Percentiles rank a stretch among this genome's conserved stretches.
Conservation (phyloP, 2,888 invertebrate species). For the Nineta flava region DNA sequence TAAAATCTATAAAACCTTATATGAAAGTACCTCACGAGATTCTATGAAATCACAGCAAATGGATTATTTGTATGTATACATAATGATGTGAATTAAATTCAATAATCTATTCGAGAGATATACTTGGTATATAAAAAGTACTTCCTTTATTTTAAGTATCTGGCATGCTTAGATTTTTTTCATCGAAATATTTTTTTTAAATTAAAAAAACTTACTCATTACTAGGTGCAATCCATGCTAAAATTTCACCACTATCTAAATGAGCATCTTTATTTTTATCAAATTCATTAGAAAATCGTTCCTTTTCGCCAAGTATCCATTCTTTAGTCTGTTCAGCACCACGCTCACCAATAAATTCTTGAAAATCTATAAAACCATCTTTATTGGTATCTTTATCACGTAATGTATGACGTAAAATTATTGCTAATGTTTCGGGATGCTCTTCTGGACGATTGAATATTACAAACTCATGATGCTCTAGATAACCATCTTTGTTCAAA, state of each 20-base stretch:
- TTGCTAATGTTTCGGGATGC: slow-evolving; percentile 68
- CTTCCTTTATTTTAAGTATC: no score
- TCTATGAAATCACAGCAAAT: no score
- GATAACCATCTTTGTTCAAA: slow-evolving; percentile 56
- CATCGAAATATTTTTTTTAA: no score
- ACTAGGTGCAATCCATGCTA: slow-evolving; percentile 80
- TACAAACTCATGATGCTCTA: slow-evolving; percentile 65
- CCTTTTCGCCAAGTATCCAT: slow-evolving; percentile 55
- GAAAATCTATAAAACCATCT: slow-evolving; percentile 73
- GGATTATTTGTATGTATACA: no score
- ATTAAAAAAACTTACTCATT: slow-evolving; percentile 55
- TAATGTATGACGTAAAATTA: slow-evolving; percentile 66
- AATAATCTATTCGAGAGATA: no score
- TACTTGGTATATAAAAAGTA: no score
- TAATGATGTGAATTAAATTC: no score
- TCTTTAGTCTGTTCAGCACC: slow-evolving; percentile 55
- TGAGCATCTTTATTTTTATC: slow-evolving; percentile 74
- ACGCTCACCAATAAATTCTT: slow-evolving; percentile 64
- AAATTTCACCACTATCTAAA: slow-evolving; percentile 62
- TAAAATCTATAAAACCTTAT: no score
- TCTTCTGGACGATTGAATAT: slow-evolving; percentile 91
- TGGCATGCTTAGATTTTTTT: no score
- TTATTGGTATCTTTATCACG: slow-evolving; percentile 70
- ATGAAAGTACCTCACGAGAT: no score
- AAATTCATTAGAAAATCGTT: slow-evolving; percentile 71